Evolutionary conservation across 2,888 invertebrate genomes (phyloP), one percentile per base, ranked within the genome.

Genomic region (Drosophila acutilabella): DNA sequence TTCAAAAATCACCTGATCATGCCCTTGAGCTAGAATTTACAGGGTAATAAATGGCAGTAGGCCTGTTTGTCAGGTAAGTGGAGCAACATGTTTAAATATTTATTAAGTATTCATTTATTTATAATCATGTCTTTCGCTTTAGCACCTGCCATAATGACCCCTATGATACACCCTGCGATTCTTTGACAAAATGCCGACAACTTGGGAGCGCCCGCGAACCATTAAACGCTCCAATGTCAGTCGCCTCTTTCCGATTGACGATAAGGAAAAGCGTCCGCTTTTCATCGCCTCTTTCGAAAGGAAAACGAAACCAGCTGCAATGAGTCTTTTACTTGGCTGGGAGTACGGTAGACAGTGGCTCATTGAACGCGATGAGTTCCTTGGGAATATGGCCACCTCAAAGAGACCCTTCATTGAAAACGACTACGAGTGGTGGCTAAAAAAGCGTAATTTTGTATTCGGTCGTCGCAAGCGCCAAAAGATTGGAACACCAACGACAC

Each of bases 351-450:
- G 70, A 0, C 18, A 60, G 5, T 78, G 70, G 67, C 8, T 64
- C 0, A 14, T 7, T 11, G 58, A 69, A 30, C 71, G 59, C 7
- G 16, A 62, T 13, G 36, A 54, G 4, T 66, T 59, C 38, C 23
- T 48, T 1, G 36, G 56, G 0, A 48, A 50, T 2, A 18, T n/a
- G 2, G 4, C 13, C 2, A 33, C 11, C 6, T 16, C 41, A 0
- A 64, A 58, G 6, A 16, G n/a, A 1, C 45, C 40, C 2, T 58
- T 54, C 40, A 75, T 78, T 16, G 20, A 41, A 20, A 65, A 64
- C 11, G 73, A 78, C 48, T 67, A 48, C 33, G 45, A 51, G 0
- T 64, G 75, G 61, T 78, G 78, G 78, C 45, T 77, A 0, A 59
- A 50, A n/a, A 77, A 77, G 20, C 69, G 70, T 0, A 13, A 44